Evolutionary conservation across 2,888 invertebrate genomes (phyloP).

Genomic region (Osedax fenrisi): DNA sequence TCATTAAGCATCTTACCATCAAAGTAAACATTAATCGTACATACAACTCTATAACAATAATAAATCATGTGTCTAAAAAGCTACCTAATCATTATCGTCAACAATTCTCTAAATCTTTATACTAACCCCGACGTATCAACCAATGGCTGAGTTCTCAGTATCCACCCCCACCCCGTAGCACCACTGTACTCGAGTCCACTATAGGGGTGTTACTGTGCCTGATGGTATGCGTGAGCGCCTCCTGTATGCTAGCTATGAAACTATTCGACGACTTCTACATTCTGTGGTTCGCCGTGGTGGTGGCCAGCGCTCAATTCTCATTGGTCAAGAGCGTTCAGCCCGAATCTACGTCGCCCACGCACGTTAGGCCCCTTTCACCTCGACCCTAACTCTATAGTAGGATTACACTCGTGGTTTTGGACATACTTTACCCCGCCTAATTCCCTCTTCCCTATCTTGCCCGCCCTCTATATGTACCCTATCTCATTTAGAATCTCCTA

Average conservation of each 20-base stretch:
- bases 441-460: neutral
- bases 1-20: too few relatives aligned
- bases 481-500: too few relatives aligned
- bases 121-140: too few relatives aligned
- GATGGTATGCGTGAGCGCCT: conserved; percentile 72
- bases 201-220: conserved; percentile 72
- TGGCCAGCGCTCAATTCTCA: conserved; percentile 92
- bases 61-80: too few relatives aligned
- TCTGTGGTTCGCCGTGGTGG: conserved; percentile 89
- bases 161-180: conserved; percentile 56
- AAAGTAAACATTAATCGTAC: too few relatives aligned
- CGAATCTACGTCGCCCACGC: conserved; percentile 93
- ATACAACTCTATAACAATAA: too few relatives aligned
- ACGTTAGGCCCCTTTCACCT: conserved; percentile 75
- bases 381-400: conserved; percentile 26
- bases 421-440: too few relatives aligned
- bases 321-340: conserved; percentile 80
- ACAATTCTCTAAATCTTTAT: too few relatives aligned
- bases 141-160: too few relatives aligned
- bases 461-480: neutral
- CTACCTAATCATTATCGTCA: too few relatives aligned
- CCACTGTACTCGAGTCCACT: conserved; percentile 69
- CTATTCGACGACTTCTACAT: conserved; percentile 83
- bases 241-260: conserved; percentile 66
- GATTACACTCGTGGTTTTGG: neutral